Evolutionary conservation across 2,113 vertebrate genomes (phyloP).

Genomic region (Chaetura pelagica): DNA sequence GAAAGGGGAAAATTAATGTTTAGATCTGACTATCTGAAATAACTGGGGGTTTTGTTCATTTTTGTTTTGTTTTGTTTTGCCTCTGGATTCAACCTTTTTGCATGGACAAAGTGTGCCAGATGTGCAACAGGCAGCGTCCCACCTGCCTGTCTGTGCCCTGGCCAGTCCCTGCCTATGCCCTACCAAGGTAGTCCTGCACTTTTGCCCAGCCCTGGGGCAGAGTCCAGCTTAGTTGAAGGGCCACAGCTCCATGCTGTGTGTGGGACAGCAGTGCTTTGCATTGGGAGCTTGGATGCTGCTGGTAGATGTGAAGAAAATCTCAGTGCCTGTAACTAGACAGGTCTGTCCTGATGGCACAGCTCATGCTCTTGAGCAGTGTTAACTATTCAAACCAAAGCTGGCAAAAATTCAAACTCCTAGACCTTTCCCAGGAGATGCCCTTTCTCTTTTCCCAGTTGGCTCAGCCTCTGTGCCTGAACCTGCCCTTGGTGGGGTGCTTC

Average conservation of each 20-base stretch:
- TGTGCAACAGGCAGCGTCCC: not conserved
- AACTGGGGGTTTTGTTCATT: not conserved
- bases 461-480: not conserved
- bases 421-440: not conserved
- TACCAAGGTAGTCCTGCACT: not conserved
- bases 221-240: not conserved
- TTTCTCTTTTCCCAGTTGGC: not conserved
- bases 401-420: not conserved
- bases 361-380: not conserved
- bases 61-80: not conserved
- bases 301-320: conserved; percentile 40
- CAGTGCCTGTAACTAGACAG: not conserved
- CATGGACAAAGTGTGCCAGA: not conserved
- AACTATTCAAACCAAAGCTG: not conserved
- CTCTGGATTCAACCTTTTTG: not conserved
- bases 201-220: not conserved
- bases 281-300: conserved; percentile 29
- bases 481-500: accelerated
- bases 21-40: not conserved
- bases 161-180: not conserved
- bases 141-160: not conserved
- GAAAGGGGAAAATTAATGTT: not conserved
- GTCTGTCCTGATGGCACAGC: not conserved
- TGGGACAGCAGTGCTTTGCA: not conserved
- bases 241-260: accelerated